Base-by-base conservation (phyloP, 2,888 invertebrate genomes). In the Tetanocera ferruginea region DNA sequence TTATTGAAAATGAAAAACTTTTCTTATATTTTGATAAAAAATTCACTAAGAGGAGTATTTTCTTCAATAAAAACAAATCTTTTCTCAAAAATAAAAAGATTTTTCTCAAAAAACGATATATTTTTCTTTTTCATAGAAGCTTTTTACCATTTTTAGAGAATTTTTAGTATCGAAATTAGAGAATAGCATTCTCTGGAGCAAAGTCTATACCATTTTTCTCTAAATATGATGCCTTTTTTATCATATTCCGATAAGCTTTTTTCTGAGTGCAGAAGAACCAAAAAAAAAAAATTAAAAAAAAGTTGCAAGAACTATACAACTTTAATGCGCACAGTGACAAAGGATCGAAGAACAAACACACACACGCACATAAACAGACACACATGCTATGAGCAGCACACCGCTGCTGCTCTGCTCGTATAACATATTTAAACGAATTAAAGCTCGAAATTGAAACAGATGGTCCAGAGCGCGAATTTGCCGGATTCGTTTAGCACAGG, bases 361-460 rank as follows among this genome's bases (percentile, higher is more conserved):
- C 49, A 60, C 31, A 31, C 55, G 57, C 51, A 62, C 37, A 14
- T 19, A 37, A 55, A 25, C 11, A 23, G 23, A 69, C 43, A 51
- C 43, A 8, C 5, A 64, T 34, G 14, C 17, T 43, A 4, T 4
- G 19, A 66, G 31, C 17, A 66, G 31, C 17, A 34, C n/a, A 34
- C 11, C 49, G 34, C 25, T n/a, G 25, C 34, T 43, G n/a, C n/a
- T n/a, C n/a, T n/a, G 28, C 34, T 43, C 34, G 55, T 57, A 71
- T 52, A 71, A 70, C 72, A 37, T 73, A 77, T 66, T 73, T 72
- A 73, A 77, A 72, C 73, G 64, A 64, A 73, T 73, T 66, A 78
- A 78, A 78, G 78, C 67, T 71, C 51, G 64, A 78, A 78, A 78
- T 76, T 78, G 76, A 78, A 75, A 78, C 78, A 78, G 76, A 78